Conservation (phyloP, 2,113 vertebrate genomes). For the Plestiodon gilberti region DNA sequence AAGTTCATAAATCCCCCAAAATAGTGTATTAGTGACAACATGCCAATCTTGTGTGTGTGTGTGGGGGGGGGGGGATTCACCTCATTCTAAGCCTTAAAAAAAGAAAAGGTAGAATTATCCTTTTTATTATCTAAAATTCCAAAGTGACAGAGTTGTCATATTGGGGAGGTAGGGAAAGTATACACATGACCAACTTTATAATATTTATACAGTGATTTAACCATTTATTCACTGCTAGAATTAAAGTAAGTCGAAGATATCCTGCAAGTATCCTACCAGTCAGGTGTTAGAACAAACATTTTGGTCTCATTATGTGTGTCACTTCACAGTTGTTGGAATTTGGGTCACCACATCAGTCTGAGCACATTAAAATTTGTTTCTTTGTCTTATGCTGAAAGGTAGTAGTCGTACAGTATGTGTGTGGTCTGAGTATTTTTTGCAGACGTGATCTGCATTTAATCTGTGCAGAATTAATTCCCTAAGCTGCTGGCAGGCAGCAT, state of each 20-base stretch:
- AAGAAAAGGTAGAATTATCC: background rate
- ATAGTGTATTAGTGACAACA: background rate
- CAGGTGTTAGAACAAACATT: slow-evolving; percentile 30
- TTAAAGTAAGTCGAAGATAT: background rate
- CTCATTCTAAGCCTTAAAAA: slow-evolving; percentile 13
- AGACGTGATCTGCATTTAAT: slow-evolving; percentile 81
- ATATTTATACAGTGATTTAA: slow-evolving; percentile 30
- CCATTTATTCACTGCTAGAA: background rate
- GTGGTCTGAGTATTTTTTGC: slow-evolving; percentile 78
- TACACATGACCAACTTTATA: background rate
- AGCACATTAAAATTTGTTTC: slow-evolving; percentile 53
- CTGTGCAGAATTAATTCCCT: slow-evolving; percentile 82
- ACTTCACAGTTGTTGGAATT: slow-evolving; percentile 52
- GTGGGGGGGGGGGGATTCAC: background rate
- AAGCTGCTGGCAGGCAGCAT: slow-evolving; percentile 85
- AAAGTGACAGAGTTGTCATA: slow-evolving; percentile 25
- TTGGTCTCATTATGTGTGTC: slow-evolving; percentile 22
- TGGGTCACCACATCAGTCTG: slow-evolving; percentile 28
- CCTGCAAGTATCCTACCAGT: background rate
- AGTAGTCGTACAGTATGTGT: slow-evolving; percentile 64
- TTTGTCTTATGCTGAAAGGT: slow-evolving; percentile 65
- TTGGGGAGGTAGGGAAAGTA: background rate
- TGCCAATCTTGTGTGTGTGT: background rate
- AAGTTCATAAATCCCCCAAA: background rate
- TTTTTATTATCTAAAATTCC: slow-evolving; percentile 42